Evolutionary conservation across 2,797 vertebrate genomes (phyloP).

Genomic region (Clarias platycephalus): DNA sequence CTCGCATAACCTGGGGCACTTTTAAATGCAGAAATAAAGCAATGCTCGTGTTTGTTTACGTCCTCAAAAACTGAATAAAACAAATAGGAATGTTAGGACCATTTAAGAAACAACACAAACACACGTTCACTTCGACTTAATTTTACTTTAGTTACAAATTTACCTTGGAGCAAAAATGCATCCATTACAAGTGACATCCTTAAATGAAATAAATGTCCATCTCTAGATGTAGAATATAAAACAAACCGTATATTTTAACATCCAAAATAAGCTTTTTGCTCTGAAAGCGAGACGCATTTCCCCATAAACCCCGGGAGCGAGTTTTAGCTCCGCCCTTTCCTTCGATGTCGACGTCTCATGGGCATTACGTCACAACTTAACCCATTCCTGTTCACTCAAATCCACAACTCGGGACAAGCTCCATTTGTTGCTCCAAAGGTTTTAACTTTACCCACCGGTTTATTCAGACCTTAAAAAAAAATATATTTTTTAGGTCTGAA

Average conservation of each 20-base stretch:
- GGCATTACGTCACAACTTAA: constrained; percentile 76
- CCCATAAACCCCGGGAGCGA: constrained; percentile 58
- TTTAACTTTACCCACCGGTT: neutral
- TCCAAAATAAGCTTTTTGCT: constrained; percentile 57
- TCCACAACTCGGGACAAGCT: neutral
- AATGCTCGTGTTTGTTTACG: neutral
- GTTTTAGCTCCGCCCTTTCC: constrained; percentile 62
- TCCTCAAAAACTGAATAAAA: neutral
- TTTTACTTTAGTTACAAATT: constrained; percentile 60
- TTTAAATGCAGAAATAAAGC: neutral
- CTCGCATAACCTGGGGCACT: neutral
- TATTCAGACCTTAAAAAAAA: constrained; percentile 2
- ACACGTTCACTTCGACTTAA: constrained; percentile 54
- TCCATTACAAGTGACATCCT: constrained; percentile 49
- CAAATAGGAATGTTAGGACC: constrained; percentile 26
- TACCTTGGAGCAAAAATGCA: constrained; percentile 55
- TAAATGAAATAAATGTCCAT: constrained; percentile 48
- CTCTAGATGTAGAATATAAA: constrained; percentile 49
- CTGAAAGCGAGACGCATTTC: constrained; percentile 60
- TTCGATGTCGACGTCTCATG: constrained; percentile 70
- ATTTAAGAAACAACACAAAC: constrained; percentile 54
- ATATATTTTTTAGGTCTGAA: too few species aligned
- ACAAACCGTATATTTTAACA: constrained; percentile 48
- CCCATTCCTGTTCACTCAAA: constrained; percentile 64
- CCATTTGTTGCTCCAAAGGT: too few species aligned